These are phyloP conservation scores for Conus canariensis DNA, from an alignment of 2,888 invertebrate species.

Conservation along the genomic window DNA sequence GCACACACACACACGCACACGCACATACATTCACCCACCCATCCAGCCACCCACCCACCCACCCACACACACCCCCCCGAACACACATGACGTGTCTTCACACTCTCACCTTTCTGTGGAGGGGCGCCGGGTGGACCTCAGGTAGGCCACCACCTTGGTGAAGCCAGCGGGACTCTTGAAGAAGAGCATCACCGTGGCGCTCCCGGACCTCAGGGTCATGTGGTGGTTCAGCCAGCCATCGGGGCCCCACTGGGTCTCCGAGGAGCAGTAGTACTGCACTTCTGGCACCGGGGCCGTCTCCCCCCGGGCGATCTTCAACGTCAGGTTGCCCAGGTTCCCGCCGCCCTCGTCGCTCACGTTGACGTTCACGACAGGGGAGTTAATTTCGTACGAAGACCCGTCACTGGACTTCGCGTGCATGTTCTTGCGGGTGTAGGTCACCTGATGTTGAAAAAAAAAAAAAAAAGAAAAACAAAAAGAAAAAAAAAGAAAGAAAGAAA, in stretches of 20 bases:
- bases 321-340: neutral
- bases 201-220: conserved; percentile 50
- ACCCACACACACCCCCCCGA: neutral
- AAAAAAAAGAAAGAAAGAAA: neutral
- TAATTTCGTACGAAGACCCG: conserved; percentile 43
- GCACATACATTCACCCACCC: neutral
- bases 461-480: neutral
- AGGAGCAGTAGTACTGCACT: conserved; percentile 30
- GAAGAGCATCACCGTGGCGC: conserved; percentile 37
- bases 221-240: conserved; percentile 53
- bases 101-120: conserved; percentile 14
- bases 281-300: neutral
- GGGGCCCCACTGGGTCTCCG: conserved; percentile 42
- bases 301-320: conserved; percentile 3
- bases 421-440: conserved; percentile 26
- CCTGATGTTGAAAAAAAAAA: too few relatives aligned
- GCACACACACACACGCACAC: too few relatives aligned
- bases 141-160: conserved; percentile 30
- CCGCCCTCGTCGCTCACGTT: conserved; percentile 33
- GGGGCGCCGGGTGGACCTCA: conserved; percentile 32
- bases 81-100: neutral
- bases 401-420: conserved; percentile 42
- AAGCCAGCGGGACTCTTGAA: conserved; percentile 23
- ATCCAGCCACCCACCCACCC: neutral
- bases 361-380: conserved; percentile 43